Evolutionary conservation across 2,113 vertebrate genomes (phyloP), one percentile per base, ranked within the genome.

Genomic region (Lepisosteus osseus): DNA sequence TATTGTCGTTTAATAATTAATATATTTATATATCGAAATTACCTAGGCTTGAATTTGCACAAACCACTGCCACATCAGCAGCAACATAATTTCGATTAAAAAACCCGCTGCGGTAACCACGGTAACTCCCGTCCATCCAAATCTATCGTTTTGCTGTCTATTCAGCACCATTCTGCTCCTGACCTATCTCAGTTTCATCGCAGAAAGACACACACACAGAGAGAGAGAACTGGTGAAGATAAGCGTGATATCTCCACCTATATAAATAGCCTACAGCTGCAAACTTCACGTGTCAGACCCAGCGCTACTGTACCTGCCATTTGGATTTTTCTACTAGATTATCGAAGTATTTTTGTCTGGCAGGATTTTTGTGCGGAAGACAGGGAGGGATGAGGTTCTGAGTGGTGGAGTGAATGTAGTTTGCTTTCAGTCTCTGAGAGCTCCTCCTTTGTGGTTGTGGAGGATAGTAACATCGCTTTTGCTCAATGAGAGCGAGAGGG

Each of bases 371-470:
- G 54, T 51, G 74, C 74, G 73, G 70, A 45, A 70, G 77, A 14
- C 71, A 74, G 54, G 67, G 72, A 77, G 76, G 74, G 82, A 79
- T 76, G 78, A 70, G 41, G 67, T 45, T 11, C 67, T 55, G 61
- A 74, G 29, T 74, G 72, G 45, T 72, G 83, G 79, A 79, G 78
- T 80, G 86, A 78, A 82, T 80, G 80, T 83, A 80, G 78, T 78
- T 80, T 80, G 82, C 72, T 70, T 76, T 77, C 80, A 54, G 55
- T 67, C 64, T 73, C 63, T 74, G 73, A 76, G 71, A 85, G 85
- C 88, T 86, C 85, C 86, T 86, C 87, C 86, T 86, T 82, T 86
- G 75, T 62, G 79, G 80, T 76, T 77, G 80, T 77, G 74, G 74
- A 79, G 80, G 72, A 66, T 55, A 79, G 72, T 67, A 70, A 76